Percentiles rank a stretch among this genome's conserved stretches.
Evolutionary conservation across 2,797 vertebrate species (phyloP).

Genomic region (Nannoperca obscura): DNA sequence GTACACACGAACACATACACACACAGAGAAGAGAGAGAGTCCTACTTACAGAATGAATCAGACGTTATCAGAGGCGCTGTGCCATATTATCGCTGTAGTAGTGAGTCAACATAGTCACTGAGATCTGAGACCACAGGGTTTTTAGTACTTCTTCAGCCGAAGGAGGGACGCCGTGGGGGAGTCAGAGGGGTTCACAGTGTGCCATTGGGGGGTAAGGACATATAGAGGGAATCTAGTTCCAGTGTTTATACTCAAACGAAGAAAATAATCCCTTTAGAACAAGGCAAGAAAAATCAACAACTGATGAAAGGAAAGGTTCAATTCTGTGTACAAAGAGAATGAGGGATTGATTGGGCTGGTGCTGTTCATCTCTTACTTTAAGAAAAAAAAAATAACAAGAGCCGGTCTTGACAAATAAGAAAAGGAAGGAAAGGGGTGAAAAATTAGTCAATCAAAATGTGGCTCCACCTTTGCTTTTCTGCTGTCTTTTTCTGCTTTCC

Average conservation of each 20-base stretch:
- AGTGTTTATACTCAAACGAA: constrained; percentile 54
- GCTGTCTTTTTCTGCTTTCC: constrained; percentile 52
- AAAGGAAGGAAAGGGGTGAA: constrained; percentile 39
- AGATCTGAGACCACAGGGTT: constrained; percentile 69
- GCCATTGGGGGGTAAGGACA: constrained; percentile 50
- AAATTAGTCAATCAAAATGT: constrained; percentile 64
- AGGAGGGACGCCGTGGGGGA: constrained; percentile 25
- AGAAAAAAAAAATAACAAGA: constrained; percentile 36
- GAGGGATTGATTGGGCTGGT: constrained; percentile 43
- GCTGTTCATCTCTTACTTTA: constrained; percentile 47
- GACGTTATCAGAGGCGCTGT: constrained; percentile 78
- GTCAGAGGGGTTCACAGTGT: constrained; percentile 63
- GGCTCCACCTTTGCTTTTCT: constrained; percentile 51
- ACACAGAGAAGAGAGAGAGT: constrained; percentile 54
- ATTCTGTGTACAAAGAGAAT: constrained; percentile 54
- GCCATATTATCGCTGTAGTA: constrained; percentile 73
- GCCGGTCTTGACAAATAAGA: constrained; percentile 43
- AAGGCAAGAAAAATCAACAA: constrained; percentile 51
- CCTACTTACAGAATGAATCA: constrained; percentile 86
- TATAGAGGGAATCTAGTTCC: constrained; percentile 48
- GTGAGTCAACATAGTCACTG: constrained; percentile 71
- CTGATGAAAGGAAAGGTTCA: constrained; percentile 51
- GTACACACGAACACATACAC: constrained; percentile 44
- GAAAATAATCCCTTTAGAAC: constrained; percentile 71
- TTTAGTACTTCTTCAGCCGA: constrained; percentile 59